Evolutionary conservation across 2,797 vertebrate genomes (phyloP).

Genomic region (Garrulus glandarius): DNA sequence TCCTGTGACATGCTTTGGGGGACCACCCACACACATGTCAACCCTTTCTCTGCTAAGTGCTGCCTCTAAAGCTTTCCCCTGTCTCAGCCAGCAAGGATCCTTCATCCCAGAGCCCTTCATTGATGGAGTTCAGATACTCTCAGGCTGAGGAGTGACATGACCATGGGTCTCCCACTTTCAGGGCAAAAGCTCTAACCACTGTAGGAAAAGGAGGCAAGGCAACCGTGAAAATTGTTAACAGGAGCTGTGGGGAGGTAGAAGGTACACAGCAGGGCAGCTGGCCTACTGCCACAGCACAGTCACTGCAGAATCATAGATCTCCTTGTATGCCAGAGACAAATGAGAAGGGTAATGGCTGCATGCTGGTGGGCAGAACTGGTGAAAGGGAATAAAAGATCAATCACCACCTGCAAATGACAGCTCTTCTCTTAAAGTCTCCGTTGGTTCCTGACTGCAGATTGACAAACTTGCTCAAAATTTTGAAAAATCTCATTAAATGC

Average conservation of each 20-base stretch:
- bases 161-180: not conserved
- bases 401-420: not conserved
- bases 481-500: not conserved
- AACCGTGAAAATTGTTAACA: not conserved
- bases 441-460: not conserved
- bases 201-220: not conserved
- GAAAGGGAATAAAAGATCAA: not conserved
- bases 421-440: not conserved
- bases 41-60: not conserved
- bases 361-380: not conserved
- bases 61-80: not conserved
- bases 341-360: not conserved
- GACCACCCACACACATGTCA: constrained; percentile 28
- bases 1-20: not conserved
- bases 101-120: not conserved
- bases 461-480: not conserved
- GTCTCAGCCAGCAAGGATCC: not conserved
- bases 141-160: not conserved
- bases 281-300: not conserved
- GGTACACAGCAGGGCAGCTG: constrained; percentile 11
- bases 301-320: not conserved
- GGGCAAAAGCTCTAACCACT: not conserved
- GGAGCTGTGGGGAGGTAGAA: not conserved
- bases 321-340: not conserved
- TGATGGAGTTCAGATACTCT: not conserved